These are phyloP conservation scores for Phalacrocorax aristotelis DNA, from an alignment of 2,113 vertebrate species.

Conservation along the genomic window DNA sequence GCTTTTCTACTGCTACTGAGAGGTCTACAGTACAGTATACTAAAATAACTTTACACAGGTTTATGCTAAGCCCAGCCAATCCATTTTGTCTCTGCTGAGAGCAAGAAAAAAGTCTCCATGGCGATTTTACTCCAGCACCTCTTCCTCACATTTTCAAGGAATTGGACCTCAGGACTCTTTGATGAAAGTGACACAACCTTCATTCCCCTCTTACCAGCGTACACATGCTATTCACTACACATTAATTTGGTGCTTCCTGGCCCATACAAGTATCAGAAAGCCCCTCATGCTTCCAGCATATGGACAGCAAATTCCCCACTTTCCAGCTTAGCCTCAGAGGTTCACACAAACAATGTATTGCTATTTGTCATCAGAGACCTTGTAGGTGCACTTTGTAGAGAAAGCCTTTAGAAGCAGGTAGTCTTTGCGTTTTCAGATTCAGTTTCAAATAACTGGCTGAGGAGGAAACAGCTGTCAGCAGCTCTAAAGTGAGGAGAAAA, in stretches of 20 bases:
- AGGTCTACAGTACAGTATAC: not conserved
- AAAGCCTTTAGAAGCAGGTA: not conserved
- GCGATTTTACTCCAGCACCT: not conserved
- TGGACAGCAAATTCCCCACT: not conserved
- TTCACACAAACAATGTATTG: not conserved
- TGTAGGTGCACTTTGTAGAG: not conserved
- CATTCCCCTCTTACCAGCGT: not conserved
- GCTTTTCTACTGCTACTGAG: not conserved
- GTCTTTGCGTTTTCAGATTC: not conserved
- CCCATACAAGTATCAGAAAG: not conserved
- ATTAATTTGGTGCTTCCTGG: not conserved
- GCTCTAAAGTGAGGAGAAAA: not conserved
- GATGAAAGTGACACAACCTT: not conserved
- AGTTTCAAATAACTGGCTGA: not conserved
- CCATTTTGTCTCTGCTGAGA: not conserved
- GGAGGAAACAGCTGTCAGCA: conserved; percentile 6
- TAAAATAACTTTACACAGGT: not conserved
- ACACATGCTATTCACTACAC: rapidly evolving
- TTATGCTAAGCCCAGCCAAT: not conserved
- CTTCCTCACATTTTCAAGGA: not conserved
- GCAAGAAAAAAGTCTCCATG: not conserved
- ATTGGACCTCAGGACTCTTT: not conserved
- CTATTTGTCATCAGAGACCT: not conserved
- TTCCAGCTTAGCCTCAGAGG: not conserved
- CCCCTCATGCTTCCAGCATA: not conserved